phyloP scores from a whole-genome alignment of 1,140 invertebrate genomes.

The Choristoneura fumiferana region DNA sequence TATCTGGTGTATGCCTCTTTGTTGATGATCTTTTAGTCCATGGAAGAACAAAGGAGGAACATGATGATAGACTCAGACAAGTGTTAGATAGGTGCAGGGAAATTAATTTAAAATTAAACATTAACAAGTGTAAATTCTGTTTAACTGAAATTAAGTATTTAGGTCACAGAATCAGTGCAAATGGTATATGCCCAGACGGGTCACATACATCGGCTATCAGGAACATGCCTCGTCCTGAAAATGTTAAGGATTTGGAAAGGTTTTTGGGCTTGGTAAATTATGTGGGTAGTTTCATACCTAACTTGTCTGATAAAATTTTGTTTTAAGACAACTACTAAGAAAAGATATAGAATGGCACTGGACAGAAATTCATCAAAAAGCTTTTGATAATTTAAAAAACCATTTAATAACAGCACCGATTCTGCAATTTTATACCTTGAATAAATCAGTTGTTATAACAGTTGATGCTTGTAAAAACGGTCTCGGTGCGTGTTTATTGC shows the following conservation, averaged over 20 bases:
- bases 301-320: neutral
- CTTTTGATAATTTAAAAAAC: no score
- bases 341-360: no score
- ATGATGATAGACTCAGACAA: conserved; percentile 7
- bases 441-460: conserved; percentile 20
- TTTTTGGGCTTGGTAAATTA: conserved; percentile 2
- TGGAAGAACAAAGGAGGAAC: conserved; percentile 17
- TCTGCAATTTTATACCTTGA: no score
- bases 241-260: neutral
- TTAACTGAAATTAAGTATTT: conserved; percentile 19
- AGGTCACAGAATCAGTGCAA: conserved; percentile 15
- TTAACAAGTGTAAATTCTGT: conserved; percentile 24
- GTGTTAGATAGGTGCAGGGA: conserved; percentile 23
- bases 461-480: conserved; percentile 35
- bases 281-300: neutral
- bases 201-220: neutral
- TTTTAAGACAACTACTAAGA: no score
- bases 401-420: no score
- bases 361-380: no score
- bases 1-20: conserved; percentile 19
- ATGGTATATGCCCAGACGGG: neutral
- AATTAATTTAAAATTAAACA: conserved; percentile 25
- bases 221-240: neutral
- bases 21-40: conserved; percentile 22
- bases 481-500: conserved; percentile 35